Base-by-base conservation (phyloP, 2,888 invertebrate species). In the Conus canariensis region DNA sequence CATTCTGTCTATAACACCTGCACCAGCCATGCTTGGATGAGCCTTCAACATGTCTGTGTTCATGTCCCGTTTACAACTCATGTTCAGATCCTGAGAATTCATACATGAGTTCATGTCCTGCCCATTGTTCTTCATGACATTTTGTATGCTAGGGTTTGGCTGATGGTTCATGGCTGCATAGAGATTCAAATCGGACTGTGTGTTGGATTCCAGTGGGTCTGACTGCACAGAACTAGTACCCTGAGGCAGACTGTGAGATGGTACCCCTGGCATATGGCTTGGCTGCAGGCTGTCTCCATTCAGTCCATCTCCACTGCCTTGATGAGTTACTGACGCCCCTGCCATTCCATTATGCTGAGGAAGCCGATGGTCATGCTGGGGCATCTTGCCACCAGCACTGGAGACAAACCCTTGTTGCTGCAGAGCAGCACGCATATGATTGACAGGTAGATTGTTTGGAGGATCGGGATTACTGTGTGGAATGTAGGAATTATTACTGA, bases 361-460 rank as follows among this genome's bases (percentile, higher is more conserved):
- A n/a, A n/a, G 74, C 6, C 88, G 91, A 83, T 90, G 91, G 77
- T 91, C 91, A 64, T 90, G 91, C 86, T 90, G 91, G 77, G 90
- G 91, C 87, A 90, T 90, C 10, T n/a, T 80, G 90, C 85, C 12
- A 90, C 70, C 87, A 88, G 89, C 25, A 60, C 25, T 64, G 30
- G 87, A 77, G 67, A 88, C 88, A 12, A 77, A 67, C 83, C 86
- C 74, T 60, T 89, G 89, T 22, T 87, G 80, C 67, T 70, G 64
- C 82, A 88, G 67, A 70, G 60, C 87, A 64, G 87, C 83, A 8
- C 90, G 74, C 19, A 87, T 85, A 60, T 89, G 90, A n/a, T 74
- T 88, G 7, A 77, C 67, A 19, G 83, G 88, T 30, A 88, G 80
- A 45, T 30, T 80, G 19, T 25, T 30, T 10, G 80, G 45, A 16